phyloP scores from a whole-genome alignment of 2,797 vertebrate genomes.

The Microchirus variegatus region DNA sequence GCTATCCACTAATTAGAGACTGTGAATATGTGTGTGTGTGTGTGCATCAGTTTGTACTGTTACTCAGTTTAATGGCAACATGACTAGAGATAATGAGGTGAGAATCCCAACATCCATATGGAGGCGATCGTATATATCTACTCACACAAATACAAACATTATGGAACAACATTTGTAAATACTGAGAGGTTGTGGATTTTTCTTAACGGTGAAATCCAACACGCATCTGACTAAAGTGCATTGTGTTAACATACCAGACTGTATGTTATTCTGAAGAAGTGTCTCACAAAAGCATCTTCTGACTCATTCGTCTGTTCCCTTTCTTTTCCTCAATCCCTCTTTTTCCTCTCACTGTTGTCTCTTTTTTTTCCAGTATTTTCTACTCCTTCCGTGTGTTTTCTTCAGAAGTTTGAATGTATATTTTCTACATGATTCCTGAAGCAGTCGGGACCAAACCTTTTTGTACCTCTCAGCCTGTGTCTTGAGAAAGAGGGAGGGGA shows the following conservation, averaged over 20 bases:
- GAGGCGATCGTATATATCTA: conserved; percentile 44
- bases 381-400: conserved; percentile 79
- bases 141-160: conserved; percentile 28
- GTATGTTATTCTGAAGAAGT: conserved; percentile 69
- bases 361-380: conserved; percentile 51
- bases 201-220: conserved; percentile 71
- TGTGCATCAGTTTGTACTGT: conserved; percentile 35
- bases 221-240: conserved; percentile 86
- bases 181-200: conserved; percentile 50
- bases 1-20: conserved; percentile 88
- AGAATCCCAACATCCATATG: conserved; percentile 62
- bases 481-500: conserved; percentile 43
- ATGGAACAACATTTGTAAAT: conserved; percentile 61
- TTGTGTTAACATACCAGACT: conserved; percentile 78
- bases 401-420: conserved; percentile 91
- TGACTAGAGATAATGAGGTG: conserved; percentile 27
- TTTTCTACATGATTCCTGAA: conserved; percentile 87
- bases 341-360: conserved; percentile 38
- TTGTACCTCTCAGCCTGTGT: conserved; percentile 67
- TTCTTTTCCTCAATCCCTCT: conserved; percentile 25
- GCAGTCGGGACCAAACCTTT: conserved; percentile 88
- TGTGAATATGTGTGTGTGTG: conserved; percentile 43
- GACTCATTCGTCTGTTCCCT: conserved; percentile 23
- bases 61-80: conserved; percentile 35
- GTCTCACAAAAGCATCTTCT: conserved; percentile 41